Evolutionary conservation across 2,797 vertebrate genomes (phyloP), one percentile per base, ranked within the genome.

Genomic region (Champsocephalus gunnari): DNA sequence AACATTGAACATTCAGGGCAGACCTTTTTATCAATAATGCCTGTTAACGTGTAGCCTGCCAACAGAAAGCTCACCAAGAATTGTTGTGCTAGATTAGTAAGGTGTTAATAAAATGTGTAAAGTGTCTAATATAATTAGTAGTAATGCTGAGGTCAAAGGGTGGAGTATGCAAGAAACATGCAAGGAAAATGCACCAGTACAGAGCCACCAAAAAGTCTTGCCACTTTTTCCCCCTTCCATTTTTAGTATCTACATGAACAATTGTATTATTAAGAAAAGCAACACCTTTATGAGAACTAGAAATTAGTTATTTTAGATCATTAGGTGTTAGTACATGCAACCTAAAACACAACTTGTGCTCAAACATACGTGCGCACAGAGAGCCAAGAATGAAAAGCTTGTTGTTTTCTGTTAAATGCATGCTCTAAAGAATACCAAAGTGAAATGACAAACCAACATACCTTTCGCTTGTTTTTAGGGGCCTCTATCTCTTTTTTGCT

Each of bases 391-490:
- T 9, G 9, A 56, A 5, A 43, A 41, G 21, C 13, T 16, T 3
- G 45, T 55, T n/a, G 53, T 17, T 2, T 51, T 53, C 14, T 12
- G 6, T 17, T 41, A 12, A 28, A 38, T 10, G 13, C 41, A 49
- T 5, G 5, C 55, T 47, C 17, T 28, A 12, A 38, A 59, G 71
- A 17, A 45, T 3, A 51, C 11, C 16, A 9, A 19, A 54, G 19
- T 12, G 12, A 24, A 0, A 45, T 24, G n/a, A 24, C n/a, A n/a
- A 17, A 19, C 28, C 2, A 16, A 48, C 81, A n/a, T 16, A 94
- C 94, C 93, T 94, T 94, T 71, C 75, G 55, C 65, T 88, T 89
- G 80, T 68, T 94, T 66, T 95, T 94, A 48, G 89, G 47, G 7
- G 21, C 6, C 5, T 85, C 83, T 1, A 14, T 57, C 73, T 84